Conservation (phyloP, 2,888 invertebrate genomes). For the Eudemis profundana region DNA sequence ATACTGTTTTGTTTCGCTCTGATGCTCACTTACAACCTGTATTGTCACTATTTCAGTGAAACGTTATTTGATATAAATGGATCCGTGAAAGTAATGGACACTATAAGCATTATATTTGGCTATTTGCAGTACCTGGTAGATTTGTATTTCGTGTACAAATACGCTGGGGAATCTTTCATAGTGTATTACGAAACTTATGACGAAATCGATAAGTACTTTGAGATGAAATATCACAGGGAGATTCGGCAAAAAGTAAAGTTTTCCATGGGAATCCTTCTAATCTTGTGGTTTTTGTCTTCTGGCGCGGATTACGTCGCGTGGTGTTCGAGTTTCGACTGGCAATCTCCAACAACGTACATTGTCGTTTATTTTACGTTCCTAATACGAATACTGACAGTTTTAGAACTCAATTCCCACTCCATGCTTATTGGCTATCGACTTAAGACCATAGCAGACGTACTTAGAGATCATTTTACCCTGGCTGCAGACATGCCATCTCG, state of each 20-base stretch:
- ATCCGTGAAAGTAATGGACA: slow-evolving; percentile 21
- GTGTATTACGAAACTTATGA: slow-evolving; percentile 45
- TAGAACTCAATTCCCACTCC: slow-evolving; percentile 44
- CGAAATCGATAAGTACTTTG: slow-evolving; percentile 44
- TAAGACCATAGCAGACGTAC: slow-evolving; percentile 43
- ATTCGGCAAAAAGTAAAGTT: slow-evolving; percentile 42
- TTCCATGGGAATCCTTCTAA: slow-evolving; percentile 23
- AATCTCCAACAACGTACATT: not conserved
- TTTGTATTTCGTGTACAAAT: slow-evolving; percentile 46
- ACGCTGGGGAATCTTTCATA: slow-evolving; percentile 42
- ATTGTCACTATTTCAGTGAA: slow-evolving; percentile 18
- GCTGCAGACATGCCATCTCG: slow-evolving; percentile 24
- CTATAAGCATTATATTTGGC: slow-evolving; percentile 24
- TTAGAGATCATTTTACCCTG: slow-evolving; percentile 41
- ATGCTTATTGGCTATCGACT: slow-evolving; percentile 47
- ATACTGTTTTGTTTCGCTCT: slow-evolving; percentile 21
- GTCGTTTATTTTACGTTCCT: slow-evolving; percentile 45
- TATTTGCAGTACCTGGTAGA: slow-evolving; percentile 45
- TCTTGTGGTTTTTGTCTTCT: slow-evolving; percentile 11
- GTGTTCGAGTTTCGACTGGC: slow-evolving; percentile 37
- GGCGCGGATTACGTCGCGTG: slow-evolving; percentile 37
- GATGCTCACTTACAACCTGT: slow-evolving; percentile 11
- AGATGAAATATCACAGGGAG: slow-evolving; percentile 40
- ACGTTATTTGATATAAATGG: not conserved
- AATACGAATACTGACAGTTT: slow-evolving; percentile 40